A percentile compares a stretch with the other conserved stretches of the same genome.
Evolutionary conservation across 2,113 vertebrate genomes (phyloP).

Genomic region (Gopherus evgoodei): DNA sequence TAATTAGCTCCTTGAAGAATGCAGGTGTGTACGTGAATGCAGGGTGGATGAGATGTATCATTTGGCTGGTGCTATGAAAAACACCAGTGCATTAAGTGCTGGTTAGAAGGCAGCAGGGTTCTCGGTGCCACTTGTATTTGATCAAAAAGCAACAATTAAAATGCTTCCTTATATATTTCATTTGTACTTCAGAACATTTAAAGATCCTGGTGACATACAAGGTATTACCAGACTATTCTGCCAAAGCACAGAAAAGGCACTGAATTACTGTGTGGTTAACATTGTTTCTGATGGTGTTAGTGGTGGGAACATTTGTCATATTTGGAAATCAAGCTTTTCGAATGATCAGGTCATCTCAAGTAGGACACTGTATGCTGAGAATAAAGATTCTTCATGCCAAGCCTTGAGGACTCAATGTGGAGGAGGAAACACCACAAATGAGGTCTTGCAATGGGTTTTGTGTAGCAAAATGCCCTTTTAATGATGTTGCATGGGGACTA

Average conservation of each 20-base stretch:
- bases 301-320: accelerated
- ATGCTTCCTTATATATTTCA: background rate
- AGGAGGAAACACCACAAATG: background rate
- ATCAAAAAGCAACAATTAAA: background rate
- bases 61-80: background rate
- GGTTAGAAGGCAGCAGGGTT: background rate
- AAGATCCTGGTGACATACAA: background rate
- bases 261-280: background rate
- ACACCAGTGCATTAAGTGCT: background rate
- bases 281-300: background rate
- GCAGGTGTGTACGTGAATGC: background rate
- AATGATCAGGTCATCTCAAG: background rate
- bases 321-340: background rate
- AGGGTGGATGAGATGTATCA: background rate
- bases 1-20: background rate
- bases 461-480: background rate
- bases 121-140: background rate
- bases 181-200: background rate
- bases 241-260: background rate
- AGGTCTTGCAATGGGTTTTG: background rate
- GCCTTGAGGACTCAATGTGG: background rate
- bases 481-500: background rate
- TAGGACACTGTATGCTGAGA: background rate
- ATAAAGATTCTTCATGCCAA: background rate
- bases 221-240: background rate